These are phyloP conservation scores for Chrysomela aeneicollis DNA, from an alignment of 2,888 invertebrate genomes.

Conservation along the genomic window DNA sequence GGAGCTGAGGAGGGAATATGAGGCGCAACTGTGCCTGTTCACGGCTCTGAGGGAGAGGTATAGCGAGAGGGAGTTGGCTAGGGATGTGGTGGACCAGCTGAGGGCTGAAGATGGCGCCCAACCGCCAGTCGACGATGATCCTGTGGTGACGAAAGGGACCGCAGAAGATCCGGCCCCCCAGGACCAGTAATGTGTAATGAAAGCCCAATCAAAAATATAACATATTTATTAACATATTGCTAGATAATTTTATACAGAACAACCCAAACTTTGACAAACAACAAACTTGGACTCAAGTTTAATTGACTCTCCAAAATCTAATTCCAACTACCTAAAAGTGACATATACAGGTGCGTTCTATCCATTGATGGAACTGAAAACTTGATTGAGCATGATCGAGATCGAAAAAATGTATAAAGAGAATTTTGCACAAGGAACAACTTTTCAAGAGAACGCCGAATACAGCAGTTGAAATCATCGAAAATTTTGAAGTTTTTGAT, in stretches of 20 bases:
- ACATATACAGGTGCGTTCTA: too few relatives aligned
- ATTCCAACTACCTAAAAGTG: neutral
- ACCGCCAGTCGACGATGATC: neutral
- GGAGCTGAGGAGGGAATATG: constrained; percentile 79
- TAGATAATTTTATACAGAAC: constrained; percentile 43
- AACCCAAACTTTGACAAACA: constrained; percentile 32
- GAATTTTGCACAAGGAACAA: too few relatives aligned
- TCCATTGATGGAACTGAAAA: too few relatives aligned
- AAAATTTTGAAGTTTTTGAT: too few relatives aligned
- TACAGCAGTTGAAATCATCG: too few relatives aligned
- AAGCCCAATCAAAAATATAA: constrained; percentile 45
- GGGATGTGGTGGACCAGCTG: constrained; percentile 47
- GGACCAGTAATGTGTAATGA: neutral
- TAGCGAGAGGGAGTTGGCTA: constrained; percentile 55
- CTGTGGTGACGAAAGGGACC: constrained; percentile 7
- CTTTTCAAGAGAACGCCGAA: too few relatives aligned
- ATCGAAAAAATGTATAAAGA: too few relatives aligned
- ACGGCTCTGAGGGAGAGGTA: constrained; percentile 63
- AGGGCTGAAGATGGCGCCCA: constrained; percentile 25
- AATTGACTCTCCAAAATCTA: constrained; percentile 9
- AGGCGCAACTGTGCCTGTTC: constrained; percentile 78
- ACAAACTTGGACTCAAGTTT: constrained; percentile 4
- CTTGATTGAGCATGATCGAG: neutral
- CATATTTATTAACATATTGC: constrained; percentile 49
- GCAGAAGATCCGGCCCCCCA: neutral